Evolutionary conservation across 2,113 vertebrate species (phyloP), one percentile per base, ranked within the genome.

Genomic region (Salvelinus alpinus): DNA sequence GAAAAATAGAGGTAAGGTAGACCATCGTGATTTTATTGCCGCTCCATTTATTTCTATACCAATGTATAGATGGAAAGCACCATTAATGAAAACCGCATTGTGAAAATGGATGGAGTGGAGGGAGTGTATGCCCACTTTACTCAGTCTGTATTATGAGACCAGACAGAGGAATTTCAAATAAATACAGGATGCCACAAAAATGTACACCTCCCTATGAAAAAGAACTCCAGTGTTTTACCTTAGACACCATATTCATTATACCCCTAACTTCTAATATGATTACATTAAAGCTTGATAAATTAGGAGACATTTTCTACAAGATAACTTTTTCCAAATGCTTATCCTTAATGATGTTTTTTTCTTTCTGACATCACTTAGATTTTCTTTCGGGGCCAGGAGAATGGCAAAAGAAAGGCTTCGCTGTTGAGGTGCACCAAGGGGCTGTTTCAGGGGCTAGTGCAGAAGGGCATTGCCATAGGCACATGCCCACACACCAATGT

Each of bases 181-280:
- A 92, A 91, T 89, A 91, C 88, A 88, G 90, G 88, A 91, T 89
- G 84, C 87, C 91, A 87, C 89, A 91, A 88, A 91, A 93, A 93
- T 89, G 88, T 90, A 87, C 88, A 91, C 87, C 88, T 90, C 87
- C 85, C 88, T 85, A 81, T 80, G 22, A 44, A 59, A 47, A 71
- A 48, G 5, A 27, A 20, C 24, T 20, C n/a, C 60, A 65, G 13
- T 73, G 82, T 84, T 84, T 86, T 87, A 75, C 87, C 70, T 71
- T 84, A 88, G 91, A 91, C 88, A 90, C 88, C 90, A 89, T 90
- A 92, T 91, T 92, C 90, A 91, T 92, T 91, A 90, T 92, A 79
- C 81, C 76, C 70, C 62, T 77, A 86, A 79, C 82, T 84, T 88
- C 87, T 90, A 89, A 90, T 88, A 85, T 89, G 86, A 93, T 92